Base-by-base conservation (phyloP, 2,113 vertebrate species). In the Eptatretus burgeri region DNA sequence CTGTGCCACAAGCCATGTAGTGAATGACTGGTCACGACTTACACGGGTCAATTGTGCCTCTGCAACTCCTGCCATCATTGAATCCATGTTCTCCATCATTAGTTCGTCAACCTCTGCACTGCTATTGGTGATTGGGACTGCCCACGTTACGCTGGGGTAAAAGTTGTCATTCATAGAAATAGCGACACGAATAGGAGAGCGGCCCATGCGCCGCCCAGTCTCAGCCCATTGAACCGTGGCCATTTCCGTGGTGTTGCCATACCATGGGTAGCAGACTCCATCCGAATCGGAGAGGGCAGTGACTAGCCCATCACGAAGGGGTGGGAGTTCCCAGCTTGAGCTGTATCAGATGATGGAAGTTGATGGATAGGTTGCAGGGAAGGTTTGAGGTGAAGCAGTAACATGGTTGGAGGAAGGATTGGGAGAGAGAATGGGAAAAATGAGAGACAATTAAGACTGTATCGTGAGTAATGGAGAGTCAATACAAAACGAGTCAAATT, bases 131-230 rank as follows among this genome's bases (percentile, higher is more conserved):
- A 96, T 85, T 0, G 89, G 89, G 66, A 96, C 87, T 0, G 88
- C 89, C 89, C 89, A 96, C 1, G 89, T 96, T 74, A 96, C 89
- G 0, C 89, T 96, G 64, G 89, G 89, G 71, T 96, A 95, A 73
- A 96, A 96, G 73, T 96, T 96, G 77, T 96, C 89, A 13, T 96
- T 96, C 89, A 96, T 96, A 77, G 86, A 91, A 72, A 96, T 84
- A 0, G 80, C 78, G 75, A 95, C 87, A 71, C 85, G 82, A 67
- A 83, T 88, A 50, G 84, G 80, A 73, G 89, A 93, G n/a, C 56
- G n/a, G 56, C 56, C 9, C n/a, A 17, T 60, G 56, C 56, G n/a
- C 10, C 56, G n/a, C 10, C 56, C 56, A n/a, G n/a, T 60, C 11
- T n/a, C n/a, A 2, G 56, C n/a, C n/a, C n/a, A 10, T 20, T n/a